Evolutionary conservation across 2,888 invertebrate species (phyloP).

Genomic region (Chymomyza procnemis): DNA sequence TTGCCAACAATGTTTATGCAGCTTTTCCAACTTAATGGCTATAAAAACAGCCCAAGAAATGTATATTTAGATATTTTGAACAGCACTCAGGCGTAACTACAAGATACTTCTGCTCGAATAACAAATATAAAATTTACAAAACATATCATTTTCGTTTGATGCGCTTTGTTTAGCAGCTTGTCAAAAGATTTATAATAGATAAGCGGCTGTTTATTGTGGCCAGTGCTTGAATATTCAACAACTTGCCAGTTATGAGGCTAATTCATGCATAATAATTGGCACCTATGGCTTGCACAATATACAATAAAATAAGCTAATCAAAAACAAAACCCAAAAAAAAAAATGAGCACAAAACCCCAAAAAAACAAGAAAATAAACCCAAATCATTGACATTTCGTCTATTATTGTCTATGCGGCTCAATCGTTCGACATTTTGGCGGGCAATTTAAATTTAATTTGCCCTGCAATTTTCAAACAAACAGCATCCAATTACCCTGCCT

Average conservation of each 20-base stretch:
- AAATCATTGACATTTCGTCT: slow-evolving; percentile 64
- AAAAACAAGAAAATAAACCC: slow-evolving; percentile 25
- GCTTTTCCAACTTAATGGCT: not conserved
- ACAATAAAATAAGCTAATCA: slow-evolving; percentile 22
- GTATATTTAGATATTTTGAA: slow-evolving; percentile 14
- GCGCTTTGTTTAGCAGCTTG: slow-evolving; percentile 12
- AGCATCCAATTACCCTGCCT: slow-evolving; percentile 47
- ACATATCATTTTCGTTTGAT: slow-evolving; percentile 11
- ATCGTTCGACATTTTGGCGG: slow-evolving; percentile 67
- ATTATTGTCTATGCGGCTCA: slow-evolving; percentile 46
- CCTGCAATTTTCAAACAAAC: slow-evolving; percentile 55
- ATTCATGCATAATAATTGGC: slow-evolving; percentile 67
- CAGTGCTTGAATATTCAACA: slow-evolving; percentile 57
- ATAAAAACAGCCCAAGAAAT: not conserved
- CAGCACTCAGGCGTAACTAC: slow-evolving; percentile 35
- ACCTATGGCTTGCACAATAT: slow-evolving; percentile 56
- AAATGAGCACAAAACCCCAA: slow-evolving; percentile 43
- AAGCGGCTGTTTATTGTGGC: slow-evolving; percentile 14
- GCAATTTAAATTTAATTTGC: slow-evolving; percentile 67
- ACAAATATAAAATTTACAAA: slow-evolving; percentile 19
- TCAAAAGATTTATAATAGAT: slow-evolving; percentile 42
- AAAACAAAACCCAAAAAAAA: slow-evolving; percentile 24
- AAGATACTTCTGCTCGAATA: slow-evolving; percentile 13
- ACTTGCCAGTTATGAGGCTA: slow-evolving; percentile 27
- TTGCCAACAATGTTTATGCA: not conserved